Evolutionary conservation across 2,797 vertebrate species (phyloP).

Genomic region (Emydoidea blandingii): DNA sequence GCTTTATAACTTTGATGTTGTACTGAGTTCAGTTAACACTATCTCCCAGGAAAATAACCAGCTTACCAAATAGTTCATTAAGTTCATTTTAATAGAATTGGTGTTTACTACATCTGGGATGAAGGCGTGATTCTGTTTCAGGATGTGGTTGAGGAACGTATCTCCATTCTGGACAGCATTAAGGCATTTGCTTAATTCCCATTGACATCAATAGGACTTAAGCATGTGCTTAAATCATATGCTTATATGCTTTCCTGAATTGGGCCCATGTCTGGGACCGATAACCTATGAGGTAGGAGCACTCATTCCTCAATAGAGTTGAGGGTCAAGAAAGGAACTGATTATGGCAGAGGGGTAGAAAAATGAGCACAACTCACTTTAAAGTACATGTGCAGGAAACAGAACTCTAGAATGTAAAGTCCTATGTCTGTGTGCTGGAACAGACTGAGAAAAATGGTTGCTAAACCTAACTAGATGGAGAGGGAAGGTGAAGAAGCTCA

Average conservation of each 20-base stretch:
- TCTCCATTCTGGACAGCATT: not conserved
- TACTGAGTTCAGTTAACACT: not conserved
- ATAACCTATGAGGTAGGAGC: not conserved
- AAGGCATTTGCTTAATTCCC: constrained; percentile 55
- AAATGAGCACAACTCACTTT: not conserved
- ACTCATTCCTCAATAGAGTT: not conserved
- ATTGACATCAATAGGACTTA: constrained; percentile 33
- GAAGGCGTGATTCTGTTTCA: constrained; percentile 34
- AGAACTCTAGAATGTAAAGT: not conserved
- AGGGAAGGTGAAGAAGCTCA: not conserved
- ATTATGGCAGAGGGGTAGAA: not conserved
- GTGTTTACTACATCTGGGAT: not conserved
- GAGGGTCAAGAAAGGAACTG: not conserved
- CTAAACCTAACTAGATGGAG: not conserved
- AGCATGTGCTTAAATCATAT: constrained; percentile 46
- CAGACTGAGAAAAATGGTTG: not conserved
- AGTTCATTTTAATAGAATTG: not conserved
- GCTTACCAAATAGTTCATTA: constrained; percentile 12
- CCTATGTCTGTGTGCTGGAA: not conserved
- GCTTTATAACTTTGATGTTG: not conserved
- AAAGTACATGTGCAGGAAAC: not conserved
- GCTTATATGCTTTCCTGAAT: constrained; percentile 21
- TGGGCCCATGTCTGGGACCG: not conserved
- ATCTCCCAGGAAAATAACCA: not conserved
- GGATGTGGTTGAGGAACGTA: constrained; percentile 3